Evolutionary conservation across 1,140 invertebrate genomes (phyloP).

Genomic region (Mamestra configurata): DNA sequence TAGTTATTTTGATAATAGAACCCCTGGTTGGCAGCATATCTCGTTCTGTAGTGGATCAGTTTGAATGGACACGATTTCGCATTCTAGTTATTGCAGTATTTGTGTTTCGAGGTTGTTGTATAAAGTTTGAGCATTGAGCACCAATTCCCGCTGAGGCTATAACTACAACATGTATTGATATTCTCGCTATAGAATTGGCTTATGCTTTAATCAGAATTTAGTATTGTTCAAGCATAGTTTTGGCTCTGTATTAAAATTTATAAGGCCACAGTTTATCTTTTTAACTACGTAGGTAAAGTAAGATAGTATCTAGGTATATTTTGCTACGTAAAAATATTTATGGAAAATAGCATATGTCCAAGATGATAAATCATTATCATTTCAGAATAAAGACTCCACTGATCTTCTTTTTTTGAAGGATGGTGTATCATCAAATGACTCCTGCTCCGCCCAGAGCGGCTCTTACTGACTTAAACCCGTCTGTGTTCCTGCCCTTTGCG

Average conservation of each 20-base stretch:
- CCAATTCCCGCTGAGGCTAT: neutral
- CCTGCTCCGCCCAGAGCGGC: too few relatives aligned
- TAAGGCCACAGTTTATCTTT: neutral
- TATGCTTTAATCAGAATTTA: neutral
- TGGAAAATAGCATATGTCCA: too few relatives aligned
- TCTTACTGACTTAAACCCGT: too few relatives aligned
- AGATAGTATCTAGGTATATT: too few relatives aligned
- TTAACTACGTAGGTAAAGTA: too few relatives aligned
- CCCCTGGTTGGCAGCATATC: neutral
- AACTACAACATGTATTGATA: neutral
- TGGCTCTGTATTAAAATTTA: neutral
- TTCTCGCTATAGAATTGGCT: neutral
- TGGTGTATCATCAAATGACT: too few relatives aligned
- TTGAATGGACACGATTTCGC: neutral
- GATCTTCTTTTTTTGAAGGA: too few relatives aligned
- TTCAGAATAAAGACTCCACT: too few relatives aligned
- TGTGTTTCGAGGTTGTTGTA: neutral
- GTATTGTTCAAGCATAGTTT: neutral
- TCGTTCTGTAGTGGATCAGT: neutral
- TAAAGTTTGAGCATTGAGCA: neutral
- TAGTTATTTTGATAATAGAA: conserved; percentile 5
- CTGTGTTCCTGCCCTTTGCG: too few relatives aligned
- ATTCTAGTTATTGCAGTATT: neutral
- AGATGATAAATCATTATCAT: too few relatives aligned
- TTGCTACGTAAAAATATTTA: too few relatives aligned